phyloP scores from a whole-genome alignment of 2,113 vertebrate genomes.

The Pongo pygmaeus region DNA sequence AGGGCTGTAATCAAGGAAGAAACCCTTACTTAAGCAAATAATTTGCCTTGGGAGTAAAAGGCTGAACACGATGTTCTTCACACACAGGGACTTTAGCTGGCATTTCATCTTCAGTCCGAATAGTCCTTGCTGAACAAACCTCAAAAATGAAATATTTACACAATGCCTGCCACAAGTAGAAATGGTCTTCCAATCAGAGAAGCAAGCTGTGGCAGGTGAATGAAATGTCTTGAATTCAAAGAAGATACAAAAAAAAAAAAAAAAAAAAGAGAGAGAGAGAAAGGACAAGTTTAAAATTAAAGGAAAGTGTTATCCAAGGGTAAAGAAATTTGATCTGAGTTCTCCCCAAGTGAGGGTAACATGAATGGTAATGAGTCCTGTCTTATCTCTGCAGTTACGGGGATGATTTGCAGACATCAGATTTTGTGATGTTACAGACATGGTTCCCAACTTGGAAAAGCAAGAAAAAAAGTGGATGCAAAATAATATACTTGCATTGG shows the following conservation, averaged over 20 bases:
- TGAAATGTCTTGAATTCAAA: constrained; percentile 10
- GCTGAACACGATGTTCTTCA: constrained; percentile 53
- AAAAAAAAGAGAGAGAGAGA: accelerated
- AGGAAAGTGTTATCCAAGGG: constrained; percentile 65
- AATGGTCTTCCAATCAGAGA: constrained; percentile 48
- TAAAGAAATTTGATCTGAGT: constrained; percentile 75
- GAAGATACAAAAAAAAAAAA: background rate
- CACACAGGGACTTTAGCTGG: constrained; percentile 4
- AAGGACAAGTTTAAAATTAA: background rate
- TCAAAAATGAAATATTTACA: constrained; percentile 63
- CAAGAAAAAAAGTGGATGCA: constrained; percentile 62
- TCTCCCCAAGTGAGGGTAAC: constrained; percentile 30
- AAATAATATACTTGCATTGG: constrained; percentile 62
- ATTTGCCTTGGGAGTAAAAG: constrained; percentile 70
- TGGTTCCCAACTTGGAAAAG: constrained; percentile 54
- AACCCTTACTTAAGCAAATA: constrained; percentile 76
- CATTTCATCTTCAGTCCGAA: constrained; percentile 35
- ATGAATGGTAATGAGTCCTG: constrained; percentile 72
- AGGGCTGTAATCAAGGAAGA: constrained; percentile 76
- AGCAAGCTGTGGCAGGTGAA: background rate
- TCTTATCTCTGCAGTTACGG: constrained; percentile 68
- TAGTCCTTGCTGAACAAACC: constrained; percentile 2
- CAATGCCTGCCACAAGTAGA: background rate
- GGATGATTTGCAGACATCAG: constrained; percentile 77
- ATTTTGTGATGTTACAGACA: constrained; percentile 69